Conservation (phyloP, 2,888 invertebrate species). For the Cephalotes varians region DNA sequence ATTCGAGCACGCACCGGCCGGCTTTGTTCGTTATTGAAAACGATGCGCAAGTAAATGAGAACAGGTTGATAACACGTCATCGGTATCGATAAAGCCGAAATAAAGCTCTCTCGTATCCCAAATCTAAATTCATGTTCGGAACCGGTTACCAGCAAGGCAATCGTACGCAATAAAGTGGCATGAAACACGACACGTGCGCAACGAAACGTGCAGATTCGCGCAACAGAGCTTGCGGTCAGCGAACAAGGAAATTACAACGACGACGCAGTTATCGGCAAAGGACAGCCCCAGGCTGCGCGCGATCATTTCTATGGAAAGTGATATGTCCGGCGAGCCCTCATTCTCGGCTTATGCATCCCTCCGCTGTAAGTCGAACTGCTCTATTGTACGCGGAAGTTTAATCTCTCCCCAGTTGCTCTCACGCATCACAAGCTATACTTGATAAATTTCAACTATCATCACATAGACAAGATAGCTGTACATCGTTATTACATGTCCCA, state of each 20-base stretch:
- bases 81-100: background rate
- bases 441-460: background rate
- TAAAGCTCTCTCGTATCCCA: background rate
- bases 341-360: constrained; percentile 31
- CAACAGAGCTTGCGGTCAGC: constrained; percentile 32
- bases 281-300: constrained; percentile 31
- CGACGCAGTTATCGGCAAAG: constrained; percentile 47
- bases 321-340: constrained; percentile 34
- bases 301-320: constrained; percentile 53
- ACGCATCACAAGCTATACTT: constrained; percentile 14
- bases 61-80: constrained; percentile 9
- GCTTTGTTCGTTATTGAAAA: constrained; percentile 41
- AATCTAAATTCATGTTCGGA: background rate
- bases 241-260: constrained; percentile 47
- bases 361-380: constrained; percentile 10
- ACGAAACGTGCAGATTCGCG: constrained; percentile 18
- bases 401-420: constrained; percentile 31
- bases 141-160: background rate
- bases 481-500: constrained; percentile 10
- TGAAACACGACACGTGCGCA: constrained; percentile 16
- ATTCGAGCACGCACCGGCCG: constrained; percentile 57
- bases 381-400: constrained; percentile 39
- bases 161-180: constrained; percentile 29
- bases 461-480: background rate
- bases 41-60: constrained; percentile 32